Conservation (phyloP, 2,797 vertebrate genomes). For the Onychomys torridus region DNA sequence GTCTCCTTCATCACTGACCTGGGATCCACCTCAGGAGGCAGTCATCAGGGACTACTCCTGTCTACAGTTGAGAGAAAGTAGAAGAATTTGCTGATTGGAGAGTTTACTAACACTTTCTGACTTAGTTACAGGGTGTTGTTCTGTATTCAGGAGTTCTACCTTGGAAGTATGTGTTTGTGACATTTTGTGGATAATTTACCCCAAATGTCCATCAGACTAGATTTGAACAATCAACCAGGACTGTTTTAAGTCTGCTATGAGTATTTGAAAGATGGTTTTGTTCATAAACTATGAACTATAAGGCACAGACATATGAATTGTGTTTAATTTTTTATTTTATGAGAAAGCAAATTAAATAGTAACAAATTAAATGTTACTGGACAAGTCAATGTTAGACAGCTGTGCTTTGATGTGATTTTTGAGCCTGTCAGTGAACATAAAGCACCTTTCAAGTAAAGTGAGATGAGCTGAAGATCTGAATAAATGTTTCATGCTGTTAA, state of each 20-base stretch:
- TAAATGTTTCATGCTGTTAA: neutral
- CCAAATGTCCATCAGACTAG: neutral
- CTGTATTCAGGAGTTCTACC: neutral
- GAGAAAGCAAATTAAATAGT: neutral
- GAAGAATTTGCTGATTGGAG: neutral
- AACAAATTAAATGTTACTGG: neutral
- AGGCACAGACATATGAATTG: neutral
- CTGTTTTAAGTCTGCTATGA: neutral
- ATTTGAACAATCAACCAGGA: neutral
- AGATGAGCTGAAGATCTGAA: neutral
- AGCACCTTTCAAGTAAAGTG: neutral
- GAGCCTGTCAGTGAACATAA: neutral
- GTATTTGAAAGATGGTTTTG: neutral
- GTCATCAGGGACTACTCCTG: neutral
- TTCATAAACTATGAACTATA: neutral
- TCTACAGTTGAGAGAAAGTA: neutral
- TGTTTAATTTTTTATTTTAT: neutral
- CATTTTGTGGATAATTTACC: neutral
- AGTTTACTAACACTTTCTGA: neutral
- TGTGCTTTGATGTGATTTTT: neutral
- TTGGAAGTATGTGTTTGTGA: neutral
- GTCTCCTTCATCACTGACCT: neutral
- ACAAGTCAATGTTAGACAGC: too few species aligned
- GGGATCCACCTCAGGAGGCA: neutral
- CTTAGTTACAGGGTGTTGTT: neutral